These are phyloP conservation scores for Drepanosiphum platanoidis DNA, from an alignment of 2,888 invertebrate genomes.

Conservation along the genomic window DNA sequence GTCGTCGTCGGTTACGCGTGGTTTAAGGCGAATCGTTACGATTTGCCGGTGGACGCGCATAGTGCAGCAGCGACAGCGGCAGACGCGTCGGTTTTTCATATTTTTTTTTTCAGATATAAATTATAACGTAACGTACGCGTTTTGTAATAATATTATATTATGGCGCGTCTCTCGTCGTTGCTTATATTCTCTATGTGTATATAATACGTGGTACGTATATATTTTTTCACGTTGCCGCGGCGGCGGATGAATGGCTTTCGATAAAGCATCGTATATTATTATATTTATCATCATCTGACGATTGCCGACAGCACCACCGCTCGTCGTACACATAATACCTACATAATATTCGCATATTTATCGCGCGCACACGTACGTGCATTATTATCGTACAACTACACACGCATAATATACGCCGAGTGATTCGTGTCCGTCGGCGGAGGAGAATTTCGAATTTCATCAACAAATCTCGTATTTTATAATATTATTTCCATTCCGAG, in stretches of 20 bases:
- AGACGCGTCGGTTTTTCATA: neutral
- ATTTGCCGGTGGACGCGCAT: neutral
- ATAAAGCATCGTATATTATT: slow-evolving; percentile 1
- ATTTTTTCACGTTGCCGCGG: neutral
- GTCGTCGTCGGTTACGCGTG: neutral
- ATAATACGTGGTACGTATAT: neutral
- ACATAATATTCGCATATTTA: neutral
- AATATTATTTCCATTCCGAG: neutral
- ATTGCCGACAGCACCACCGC: neutral
- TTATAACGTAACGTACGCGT: neutral
- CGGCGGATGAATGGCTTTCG: neutral
- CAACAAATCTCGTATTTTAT: neutral
- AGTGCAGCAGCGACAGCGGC: neutral
- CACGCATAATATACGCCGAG: neutral
- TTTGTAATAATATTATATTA: neutral
- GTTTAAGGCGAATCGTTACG: neutral
- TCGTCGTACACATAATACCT: no score
- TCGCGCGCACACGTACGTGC: neutral
- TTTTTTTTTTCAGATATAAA: neutral
- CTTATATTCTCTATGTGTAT: no score
- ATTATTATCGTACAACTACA: neutral
- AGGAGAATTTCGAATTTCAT: neutral
- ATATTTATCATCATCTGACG: slow-evolving; percentile 2
- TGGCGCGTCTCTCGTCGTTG: neutral
- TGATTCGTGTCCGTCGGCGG: neutral